Conservation (phyloP, 2,113 vertebrate genomes). For the Elaphurus davidianus region DNA sequence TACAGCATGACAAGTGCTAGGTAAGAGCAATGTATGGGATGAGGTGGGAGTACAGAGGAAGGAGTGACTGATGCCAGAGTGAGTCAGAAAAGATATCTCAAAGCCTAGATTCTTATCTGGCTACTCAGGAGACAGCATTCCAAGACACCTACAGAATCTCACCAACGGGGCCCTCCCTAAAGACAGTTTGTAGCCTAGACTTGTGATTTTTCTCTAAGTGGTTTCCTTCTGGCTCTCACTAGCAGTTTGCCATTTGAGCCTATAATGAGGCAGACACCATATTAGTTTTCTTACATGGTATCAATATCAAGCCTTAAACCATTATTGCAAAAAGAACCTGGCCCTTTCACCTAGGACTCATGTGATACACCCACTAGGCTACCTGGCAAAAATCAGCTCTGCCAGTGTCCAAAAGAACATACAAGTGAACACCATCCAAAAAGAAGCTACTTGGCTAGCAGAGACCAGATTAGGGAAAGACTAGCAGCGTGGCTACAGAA, state of each 20-base stretch:
- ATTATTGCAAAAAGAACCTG: not conserved
- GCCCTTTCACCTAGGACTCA: not conserved
- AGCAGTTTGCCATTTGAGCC: not conserved
- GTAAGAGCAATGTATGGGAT: not conserved
- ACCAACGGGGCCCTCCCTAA: not conserved
- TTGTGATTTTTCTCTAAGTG: not conserved
- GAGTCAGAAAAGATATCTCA: not conserved
- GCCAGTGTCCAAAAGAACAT: not conserved
- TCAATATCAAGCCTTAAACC: constrained; percentile 9
- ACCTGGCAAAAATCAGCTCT: not conserved
- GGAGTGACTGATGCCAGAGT: not conserved
- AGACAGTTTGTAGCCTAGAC: not conserved
- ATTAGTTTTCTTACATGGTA: not conserved
- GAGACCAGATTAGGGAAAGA: not conserved
- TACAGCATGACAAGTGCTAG: not conserved
- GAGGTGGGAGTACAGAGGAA: not conserved
- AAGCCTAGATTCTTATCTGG: not conserved
- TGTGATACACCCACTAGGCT: not conserved
- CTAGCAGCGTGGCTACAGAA: not conserved
- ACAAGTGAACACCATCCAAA: not conserved
- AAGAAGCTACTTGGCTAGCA: not conserved
- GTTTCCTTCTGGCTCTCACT: not conserved
- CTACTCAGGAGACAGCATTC: not conserved
- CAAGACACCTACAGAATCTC: not conserved
- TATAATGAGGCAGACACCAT: not conserved